Evolutionary conservation across 2,888 invertebrate species (phyloP).

Genomic region (Cephus nigrinus): DNA sequence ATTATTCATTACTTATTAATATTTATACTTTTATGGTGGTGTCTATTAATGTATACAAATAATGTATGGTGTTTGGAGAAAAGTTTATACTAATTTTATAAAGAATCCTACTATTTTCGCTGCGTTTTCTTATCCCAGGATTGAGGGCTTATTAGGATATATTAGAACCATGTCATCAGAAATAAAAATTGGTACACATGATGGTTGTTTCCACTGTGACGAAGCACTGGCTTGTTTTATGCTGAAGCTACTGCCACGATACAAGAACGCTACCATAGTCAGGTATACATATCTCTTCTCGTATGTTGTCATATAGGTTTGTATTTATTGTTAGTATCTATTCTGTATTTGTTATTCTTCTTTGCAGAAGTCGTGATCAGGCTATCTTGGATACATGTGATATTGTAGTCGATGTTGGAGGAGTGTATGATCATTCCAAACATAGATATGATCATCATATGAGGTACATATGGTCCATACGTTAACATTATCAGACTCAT

Average conservation of each 20-base stretch:
- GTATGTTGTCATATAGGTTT: not conserved
- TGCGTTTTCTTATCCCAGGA: not conserved
- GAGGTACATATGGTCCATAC: constrained; percentile 58
- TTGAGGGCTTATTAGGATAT: not conserved
- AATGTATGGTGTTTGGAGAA: not conserved
- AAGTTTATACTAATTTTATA: not conserved
- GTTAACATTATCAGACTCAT: not conserved
- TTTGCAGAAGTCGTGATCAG: constrained; percentile 69
- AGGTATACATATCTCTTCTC: constrained; percentile 53
- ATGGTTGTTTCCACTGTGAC: constrained; percentile 93
- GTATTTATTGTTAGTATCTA: not conserved
- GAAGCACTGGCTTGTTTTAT: constrained; percentile 95
- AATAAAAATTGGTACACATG: constrained; percentile 77
- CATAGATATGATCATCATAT: constrained; percentile 97
- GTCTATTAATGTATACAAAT: not conserved
- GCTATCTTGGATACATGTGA: constrained; percentile 82
- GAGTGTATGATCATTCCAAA: constrained; percentile 79
- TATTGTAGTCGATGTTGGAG: constrained; percentile 96
- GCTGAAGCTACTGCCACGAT: constrained; percentile 84
- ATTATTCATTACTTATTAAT: not conserved
- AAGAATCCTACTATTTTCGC: not conserved
- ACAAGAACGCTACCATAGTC: constrained; percentile 83
- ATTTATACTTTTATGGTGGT: not conserved
- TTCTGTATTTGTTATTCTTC: not conserved
- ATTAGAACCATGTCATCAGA: constrained; percentile 31